These are phyloP conservation scores for Bos indicus DNA, from an alignment of 2,113 vertebrate genomes.

Conservation along the genomic window DNA sequence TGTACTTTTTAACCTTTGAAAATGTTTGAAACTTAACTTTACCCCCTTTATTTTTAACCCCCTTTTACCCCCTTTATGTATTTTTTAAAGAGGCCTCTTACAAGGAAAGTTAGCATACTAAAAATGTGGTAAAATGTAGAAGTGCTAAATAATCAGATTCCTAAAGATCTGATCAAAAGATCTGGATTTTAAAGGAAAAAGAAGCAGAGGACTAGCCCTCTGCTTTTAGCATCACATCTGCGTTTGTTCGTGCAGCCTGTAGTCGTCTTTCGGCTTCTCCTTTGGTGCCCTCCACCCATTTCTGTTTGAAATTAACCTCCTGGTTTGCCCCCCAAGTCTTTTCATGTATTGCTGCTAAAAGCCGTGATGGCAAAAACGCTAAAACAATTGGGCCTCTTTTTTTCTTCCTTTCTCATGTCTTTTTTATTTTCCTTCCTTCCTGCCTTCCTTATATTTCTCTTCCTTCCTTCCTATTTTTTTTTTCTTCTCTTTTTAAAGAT, in stretches of 20 bases:
- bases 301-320: rapidly evolving
- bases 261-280: rapidly evolving
- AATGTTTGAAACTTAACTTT: not conserved
- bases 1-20: constrained; percentile 67
- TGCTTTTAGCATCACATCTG: rapidly evolving
- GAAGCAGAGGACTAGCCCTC: too few relatives aligned
- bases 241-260: rapidly evolving
- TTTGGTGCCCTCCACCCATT: rapidly evolving
- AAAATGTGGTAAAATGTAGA: not conserved
- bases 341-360: not conserved
- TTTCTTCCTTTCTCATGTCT: rapidly evolving
- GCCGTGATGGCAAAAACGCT: not conserved
- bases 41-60: constrained; percentile 36
- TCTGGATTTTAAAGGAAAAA: not conserved
- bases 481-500: too few relatives aligned
- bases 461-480: not conserved
- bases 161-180: not conserved
- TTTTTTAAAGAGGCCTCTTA: constrained; percentile 10
- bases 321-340: rapidly evolving
- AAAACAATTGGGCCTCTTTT: too few relatives aligned
- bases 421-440: too few relatives aligned
- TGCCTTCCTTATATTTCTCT: too few relatives aligned
- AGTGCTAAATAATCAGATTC: not conserved
- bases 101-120: not conserved
- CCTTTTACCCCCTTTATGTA: not conserved